Conservation (phyloP, 2,888 invertebrate genomes). For the Hirudinaria manillensis region DNA sequence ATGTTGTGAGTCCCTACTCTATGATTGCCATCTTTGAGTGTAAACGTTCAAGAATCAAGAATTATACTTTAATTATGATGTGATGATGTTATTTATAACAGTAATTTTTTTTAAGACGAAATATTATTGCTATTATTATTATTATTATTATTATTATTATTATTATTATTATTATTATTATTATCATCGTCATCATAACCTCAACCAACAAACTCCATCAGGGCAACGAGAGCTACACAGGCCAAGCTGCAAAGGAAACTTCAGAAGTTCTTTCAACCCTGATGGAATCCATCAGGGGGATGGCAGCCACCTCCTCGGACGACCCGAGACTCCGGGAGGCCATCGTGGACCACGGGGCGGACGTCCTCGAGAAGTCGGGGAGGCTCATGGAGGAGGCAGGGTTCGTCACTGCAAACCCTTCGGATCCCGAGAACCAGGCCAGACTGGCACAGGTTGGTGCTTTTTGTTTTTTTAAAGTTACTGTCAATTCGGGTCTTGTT, state of each 20-base stretch:
- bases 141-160: no score
- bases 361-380: conserved; percentile 72
- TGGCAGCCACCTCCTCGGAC: conserved; percentile 49
- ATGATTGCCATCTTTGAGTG: no score
- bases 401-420: conserved; percentile 65
- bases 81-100: no score
- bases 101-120: no score
- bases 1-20: no score
- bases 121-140: no score
- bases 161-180: no score
- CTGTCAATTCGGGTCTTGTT: background rate
- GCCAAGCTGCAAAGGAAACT: conserved; percentile 74
- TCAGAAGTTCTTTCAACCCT: conserved; percentile 71
- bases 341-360: conserved; percentile 63
- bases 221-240: conserved; percentile 72
- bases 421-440: conserved; percentile 60
- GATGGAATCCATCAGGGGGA: conserved; percentile 69
- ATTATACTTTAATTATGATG: no score
- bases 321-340: conserved; percentile 57
- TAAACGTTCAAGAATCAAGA: no score
- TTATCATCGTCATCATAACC: no score
- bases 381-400: conserved; percentile 76
- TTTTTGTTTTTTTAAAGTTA: conserved; percentile 1
- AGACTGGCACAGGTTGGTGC: conserved; percentile 63
- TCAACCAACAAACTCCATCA: background rate